phyloP scores from a whole-genome alignment of 2,113 vertebrate genomes.

The Lepisosteus osseus region DNA sequence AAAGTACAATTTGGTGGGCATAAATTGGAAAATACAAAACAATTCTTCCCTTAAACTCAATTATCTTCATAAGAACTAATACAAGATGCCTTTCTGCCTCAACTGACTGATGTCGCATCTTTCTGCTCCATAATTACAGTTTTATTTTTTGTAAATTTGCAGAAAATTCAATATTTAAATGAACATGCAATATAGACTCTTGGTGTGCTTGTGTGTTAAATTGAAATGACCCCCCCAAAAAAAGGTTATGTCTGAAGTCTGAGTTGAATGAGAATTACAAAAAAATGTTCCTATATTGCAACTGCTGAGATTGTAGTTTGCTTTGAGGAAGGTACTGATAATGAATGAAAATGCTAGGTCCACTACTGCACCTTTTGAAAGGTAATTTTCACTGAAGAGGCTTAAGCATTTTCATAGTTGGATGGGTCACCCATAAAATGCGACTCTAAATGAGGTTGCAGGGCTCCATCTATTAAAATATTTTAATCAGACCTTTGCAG shows the following conservation, averaged over 20 bases:
- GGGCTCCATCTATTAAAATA: conserved; percentile 9
- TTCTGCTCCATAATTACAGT: too few species aligned
- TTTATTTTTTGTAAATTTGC: too few species aligned
- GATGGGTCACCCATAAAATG: neutral
- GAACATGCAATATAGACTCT: too few species aligned
- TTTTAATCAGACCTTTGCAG: conserved; percentile 6
- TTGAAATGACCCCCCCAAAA: neutral
- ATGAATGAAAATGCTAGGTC: neutral
- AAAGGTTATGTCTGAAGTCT: neutral
- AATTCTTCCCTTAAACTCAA: too few species aligned
- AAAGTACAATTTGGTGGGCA: too few species aligned
- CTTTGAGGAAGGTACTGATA: neutral
- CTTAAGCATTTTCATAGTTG: neutral
- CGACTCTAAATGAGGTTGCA: conserved; percentile 12
- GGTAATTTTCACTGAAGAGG: too few species aligned
- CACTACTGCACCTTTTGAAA: neutral
- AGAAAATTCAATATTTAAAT: too few species aligned
- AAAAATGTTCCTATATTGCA: neutral
- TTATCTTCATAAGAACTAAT: too few species aligned
- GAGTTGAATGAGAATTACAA: neutral
- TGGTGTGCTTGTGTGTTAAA: too few species aligned
- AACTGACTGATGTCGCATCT: too few species aligned
- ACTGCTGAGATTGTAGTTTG: neutral
- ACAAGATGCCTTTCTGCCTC: too few species aligned
- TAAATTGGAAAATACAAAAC: too few species aligned